A percentile compares a stretch with the other conserved stretches of the same genome.
Conservation (phyloP, 2,113 vertebrate genomes). For the Colistium nudipinnis region DNA sequence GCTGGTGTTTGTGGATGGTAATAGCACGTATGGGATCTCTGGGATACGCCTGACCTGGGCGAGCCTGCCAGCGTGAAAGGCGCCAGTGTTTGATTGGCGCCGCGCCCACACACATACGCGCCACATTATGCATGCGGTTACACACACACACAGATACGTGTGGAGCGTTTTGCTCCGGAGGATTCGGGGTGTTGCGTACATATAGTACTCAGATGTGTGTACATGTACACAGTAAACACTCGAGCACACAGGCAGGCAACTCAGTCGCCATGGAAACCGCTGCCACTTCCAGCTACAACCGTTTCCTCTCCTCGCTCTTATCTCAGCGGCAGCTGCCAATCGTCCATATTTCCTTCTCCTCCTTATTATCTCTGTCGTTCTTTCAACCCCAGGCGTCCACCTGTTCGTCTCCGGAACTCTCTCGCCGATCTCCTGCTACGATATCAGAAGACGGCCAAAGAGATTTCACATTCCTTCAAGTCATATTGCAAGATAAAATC, state of each 20-base stretch:
- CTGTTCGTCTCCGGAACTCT: no score
- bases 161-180: no score
- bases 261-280: slow-evolving; percentile 73
- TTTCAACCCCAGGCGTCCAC: not conserved
- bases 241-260: slow-evolving; percentile 48
- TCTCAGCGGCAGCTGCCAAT: slow-evolving; percentile 56
- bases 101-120: slow-evolving; percentile 40
- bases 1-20: slow-evolving; percentile 52
- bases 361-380: slow-evolving; percentile 49
- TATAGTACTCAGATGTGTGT: slow-evolving; percentile 15
- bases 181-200: no score
- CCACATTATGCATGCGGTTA: slow-evolving; percentile 9
- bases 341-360: slow-evolving; percentile 33
- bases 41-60: slow-evolving; percentile 58
- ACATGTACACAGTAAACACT: slow-evolving; percentile 19
- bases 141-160: slow-evolving; percentile 17
- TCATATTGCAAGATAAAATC: no score
- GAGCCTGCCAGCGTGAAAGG: slow-evolving; percentile 62
- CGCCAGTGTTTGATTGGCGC: slow-evolving; percentile 58
- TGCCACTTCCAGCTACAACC: slow-evolving; percentile 41
- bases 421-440: no score
- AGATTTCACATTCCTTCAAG: no score
- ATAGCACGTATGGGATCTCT: slow-evolving; percentile 43
- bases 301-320: slow-evolving; percentile 45
- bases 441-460: no score